Percentiles rank a stretch among this genome's conserved stretches.
Conservation (phyloP, 2,113 vertebrate species). For the Chamaea fasciata region DNA sequence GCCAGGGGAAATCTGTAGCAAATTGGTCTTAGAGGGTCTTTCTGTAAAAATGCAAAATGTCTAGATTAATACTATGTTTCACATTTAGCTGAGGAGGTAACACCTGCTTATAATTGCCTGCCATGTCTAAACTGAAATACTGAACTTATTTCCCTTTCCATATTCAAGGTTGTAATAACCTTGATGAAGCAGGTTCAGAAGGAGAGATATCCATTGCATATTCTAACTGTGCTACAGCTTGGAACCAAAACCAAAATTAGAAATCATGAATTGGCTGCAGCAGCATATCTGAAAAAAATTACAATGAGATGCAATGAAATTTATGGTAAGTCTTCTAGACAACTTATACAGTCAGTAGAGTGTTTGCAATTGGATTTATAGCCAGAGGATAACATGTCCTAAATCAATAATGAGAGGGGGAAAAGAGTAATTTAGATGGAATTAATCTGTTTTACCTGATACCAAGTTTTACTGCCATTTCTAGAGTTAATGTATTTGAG, state of each 20-base stretch:
- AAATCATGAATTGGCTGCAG: conserved; percentile 79
- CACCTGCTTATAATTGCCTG: not conserved
- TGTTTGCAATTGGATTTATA: not conserved
- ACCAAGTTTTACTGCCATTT: not conserved
- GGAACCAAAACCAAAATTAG: conserved; percentile 81
- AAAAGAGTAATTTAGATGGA: not conserved
- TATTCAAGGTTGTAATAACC: conserved; percentile 78
- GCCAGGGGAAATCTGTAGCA: not conserved
- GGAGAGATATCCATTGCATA: conserved; percentile 75
- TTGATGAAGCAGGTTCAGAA: conserved; percentile 77
- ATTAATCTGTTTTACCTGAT: not conserved
- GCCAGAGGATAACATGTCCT: not conserved
- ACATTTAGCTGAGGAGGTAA: not conserved
- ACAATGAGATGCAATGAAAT: conserved; percentile 84
- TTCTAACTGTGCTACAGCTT: conserved; percentile 81
- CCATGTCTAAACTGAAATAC: not conserved
- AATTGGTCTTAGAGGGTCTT: not conserved
- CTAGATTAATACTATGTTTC: not conserved
- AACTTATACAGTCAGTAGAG: not conserved
- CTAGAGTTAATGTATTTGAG: not conserved
- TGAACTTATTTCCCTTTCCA: not conserved
- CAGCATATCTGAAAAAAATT: conserved; percentile 84
- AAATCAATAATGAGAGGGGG: not conserved
- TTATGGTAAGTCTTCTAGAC: conserved; percentile 66
- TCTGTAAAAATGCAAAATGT: not conserved